Conservation (phyloP, 2,888 invertebrate species). For the Nemapogon koenigi region DNA sequence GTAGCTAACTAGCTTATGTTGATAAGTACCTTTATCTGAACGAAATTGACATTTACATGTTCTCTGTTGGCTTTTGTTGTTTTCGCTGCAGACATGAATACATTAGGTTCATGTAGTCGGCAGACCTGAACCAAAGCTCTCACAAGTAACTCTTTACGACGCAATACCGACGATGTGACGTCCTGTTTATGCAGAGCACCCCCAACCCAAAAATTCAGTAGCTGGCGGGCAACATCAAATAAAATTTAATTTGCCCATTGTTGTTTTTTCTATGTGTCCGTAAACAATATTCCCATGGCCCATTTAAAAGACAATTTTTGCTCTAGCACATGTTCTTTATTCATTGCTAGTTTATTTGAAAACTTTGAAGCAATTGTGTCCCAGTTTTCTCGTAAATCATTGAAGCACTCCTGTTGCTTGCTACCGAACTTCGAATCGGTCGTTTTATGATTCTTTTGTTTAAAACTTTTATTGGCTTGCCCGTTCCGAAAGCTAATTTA, state of each 20-base stretch:
- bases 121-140: slow-evolving; percentile 39
- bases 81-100: slow-evolving; percentile 1
- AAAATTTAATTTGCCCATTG: slow-evolving; percentile 54
- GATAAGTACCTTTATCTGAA: too few relatives aligned
- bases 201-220: slow-evolving; percentile 29
- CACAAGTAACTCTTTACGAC: slow-evolving; percentile 23
- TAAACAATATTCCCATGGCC: slow-evolving; percentile 14
- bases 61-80: not conserved
- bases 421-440: slow-evolving; percentile 45
- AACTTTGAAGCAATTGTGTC: slow-evolving; percentile 51
- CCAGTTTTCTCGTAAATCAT: slow-evolving; percentile 53
- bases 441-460: slow-evolving; percentile 64
- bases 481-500: slow-evolving; percentile 60
- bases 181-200: slow-evolving; percentile 27
- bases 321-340: slow-evolving; percentile 41
- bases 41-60: not conserved
- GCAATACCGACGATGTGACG: slow-evolving; percentile 35
- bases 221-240: slow-evolving; percentile 40
- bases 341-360: slow-evolving; percentile 52
- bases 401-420: slow-evolving; percentile 50
- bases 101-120: slow-evolving; percentile 42
- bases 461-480: slow-evolving; percentile 60
- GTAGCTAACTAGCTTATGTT: too few relatives aligned
- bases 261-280: slow-evolving; percentile 23
- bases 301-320: slow-evolving; percentile 20